These are phyloP conservation scores for Gibbula magus DNA, from an alignment of 2,888 invertebrate genomes.

Conservation along the genomic window DNA sequence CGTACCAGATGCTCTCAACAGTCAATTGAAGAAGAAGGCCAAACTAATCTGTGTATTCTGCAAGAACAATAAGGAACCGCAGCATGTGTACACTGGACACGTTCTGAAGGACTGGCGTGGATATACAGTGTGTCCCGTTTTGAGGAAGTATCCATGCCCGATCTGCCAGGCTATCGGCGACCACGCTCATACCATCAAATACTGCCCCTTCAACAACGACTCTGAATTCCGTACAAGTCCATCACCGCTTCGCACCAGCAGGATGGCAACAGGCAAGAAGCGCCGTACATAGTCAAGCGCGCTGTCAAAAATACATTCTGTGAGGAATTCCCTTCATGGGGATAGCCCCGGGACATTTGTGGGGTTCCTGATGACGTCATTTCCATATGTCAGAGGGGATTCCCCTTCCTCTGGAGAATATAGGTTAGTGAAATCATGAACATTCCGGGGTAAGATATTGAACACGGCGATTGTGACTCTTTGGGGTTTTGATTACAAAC, in stretches of 20 bases:
- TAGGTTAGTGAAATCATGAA: too few species aligned
- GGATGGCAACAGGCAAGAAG: slow-evolving; percentile 36
- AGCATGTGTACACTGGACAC: slow-evolving; percentile 81
- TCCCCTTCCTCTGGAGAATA: too few species aligned
- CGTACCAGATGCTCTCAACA: slow-evolving; percentile 8
- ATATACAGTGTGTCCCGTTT: slow-evolving; percentile 82
- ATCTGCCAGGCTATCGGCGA: slow-evolving; percentile 84
- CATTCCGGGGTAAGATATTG: too few species aligned
- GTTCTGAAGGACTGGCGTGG: slow-evolving; percentile 81
- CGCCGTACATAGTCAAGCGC: not conserved
- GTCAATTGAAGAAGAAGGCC: slow-evolving; percentile 31
- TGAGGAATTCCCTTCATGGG: too few species aligned
- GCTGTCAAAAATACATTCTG: too few species aligned
- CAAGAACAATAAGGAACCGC: slow-evolving; percentile 85
- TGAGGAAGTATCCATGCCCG: slow-evolving; percentile 83
- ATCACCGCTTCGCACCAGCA: slow-evolving; percentile 22
- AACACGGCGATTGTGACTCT: too few species aligned
- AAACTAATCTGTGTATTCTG: slow-evolving; percentile 82
- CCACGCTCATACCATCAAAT: slow-evolving; percentile 85
- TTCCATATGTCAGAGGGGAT: too few species aligned
- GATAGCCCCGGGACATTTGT: too few species aligned
- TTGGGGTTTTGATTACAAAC: too few species aligned
- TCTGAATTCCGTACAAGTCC: not conserved
- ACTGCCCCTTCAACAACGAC: slow-evolving; percentile 78
- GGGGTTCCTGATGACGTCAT: too few species aligned